Conservation (phyloP, 2,888 invertebrate species). For the Spicauda simplicius region DNA sequence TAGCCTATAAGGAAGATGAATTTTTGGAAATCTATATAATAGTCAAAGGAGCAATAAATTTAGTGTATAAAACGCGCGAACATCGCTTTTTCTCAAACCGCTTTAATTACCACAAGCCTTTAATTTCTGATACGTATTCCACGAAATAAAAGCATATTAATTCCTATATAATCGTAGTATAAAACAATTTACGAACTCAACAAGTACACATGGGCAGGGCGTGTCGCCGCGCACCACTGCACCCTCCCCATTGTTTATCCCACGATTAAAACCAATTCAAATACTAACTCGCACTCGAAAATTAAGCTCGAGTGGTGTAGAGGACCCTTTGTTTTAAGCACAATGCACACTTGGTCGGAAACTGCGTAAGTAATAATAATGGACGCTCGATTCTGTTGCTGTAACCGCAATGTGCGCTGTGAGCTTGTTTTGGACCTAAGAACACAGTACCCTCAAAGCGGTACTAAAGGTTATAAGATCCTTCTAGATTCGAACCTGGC, state of each 20-base stretch:
- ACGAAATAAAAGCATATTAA: constrained; percentile 19
- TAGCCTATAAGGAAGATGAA: no score
- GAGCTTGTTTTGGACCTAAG: constrained; percentile 1
- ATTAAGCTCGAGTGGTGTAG: constrained; percentile 80
- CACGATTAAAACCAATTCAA: constrained; percentile 84
- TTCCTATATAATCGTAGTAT: constrained; percentile 34
- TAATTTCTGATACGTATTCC: constrained; percentile 6
- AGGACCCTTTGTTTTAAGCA: constrained; percentile 77
- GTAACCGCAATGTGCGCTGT: constrained; percentile 20
- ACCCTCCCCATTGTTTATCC: constrained; percentile 80
- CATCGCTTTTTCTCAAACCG: no score
- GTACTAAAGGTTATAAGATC: no score
- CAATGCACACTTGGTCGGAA: constrained; percentile 71
- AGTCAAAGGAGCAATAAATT: no score
- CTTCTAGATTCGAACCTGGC: no score
- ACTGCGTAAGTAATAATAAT: constrained; percentile 46
- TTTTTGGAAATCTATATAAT: no score
- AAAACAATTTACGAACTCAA: constrained; percentile 34
- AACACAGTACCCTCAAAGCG: no score
- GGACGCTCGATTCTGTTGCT: constrained; percentile 37
- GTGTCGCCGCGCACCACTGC: constrained; percentile 69
- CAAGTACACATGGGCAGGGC: constrained; percentile 68
- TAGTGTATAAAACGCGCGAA: no score
- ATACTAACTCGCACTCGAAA: constrained; percentile 82
- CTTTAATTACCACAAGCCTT: background rate